phyloP scores from a whole-genome alignment of 2,888 invertebrate genomes.

The Sthenelais limicola region DNA sequence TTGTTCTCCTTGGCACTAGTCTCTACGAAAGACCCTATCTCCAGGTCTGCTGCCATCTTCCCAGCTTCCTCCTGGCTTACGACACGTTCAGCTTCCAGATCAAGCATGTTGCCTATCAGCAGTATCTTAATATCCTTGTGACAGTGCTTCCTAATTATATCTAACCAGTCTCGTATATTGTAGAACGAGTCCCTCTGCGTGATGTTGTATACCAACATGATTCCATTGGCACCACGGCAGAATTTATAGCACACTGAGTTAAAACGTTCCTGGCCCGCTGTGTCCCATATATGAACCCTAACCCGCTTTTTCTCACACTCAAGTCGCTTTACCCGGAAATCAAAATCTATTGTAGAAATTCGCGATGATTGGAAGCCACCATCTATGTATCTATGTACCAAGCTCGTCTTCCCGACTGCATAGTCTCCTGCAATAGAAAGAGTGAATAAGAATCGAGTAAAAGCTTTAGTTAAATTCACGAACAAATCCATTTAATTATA shows the following conservation, averaged over 20 bases:
- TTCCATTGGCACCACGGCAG: constrained; percentile 43
- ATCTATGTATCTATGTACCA: constrained; percentile 32
- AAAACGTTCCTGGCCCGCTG: constrained; percentile 43
- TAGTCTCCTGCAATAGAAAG: constrained; percentile 38
- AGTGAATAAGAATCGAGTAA: neutral
- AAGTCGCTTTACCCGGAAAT: constrained; percentile 35
- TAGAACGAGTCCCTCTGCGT: constrained; percentile 22
- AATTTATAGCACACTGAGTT: constrained; percentile 36
- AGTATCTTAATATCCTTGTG: constrained; percentile 31
- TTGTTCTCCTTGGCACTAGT: constrained; percentile 38
- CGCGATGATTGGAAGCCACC: constrained; percentile 17
- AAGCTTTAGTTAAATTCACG: neutral
- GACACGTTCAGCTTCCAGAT: constrained; percentile 25
- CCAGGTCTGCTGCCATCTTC: constrained; percentile 35
- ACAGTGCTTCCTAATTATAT: constrained; percentile 36
- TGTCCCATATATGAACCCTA: constrained; percentile 43
- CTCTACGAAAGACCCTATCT: constrained; percentile 29
- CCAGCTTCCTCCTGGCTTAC: constrained; percentile 35
- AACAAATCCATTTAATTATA: too few species aligned
- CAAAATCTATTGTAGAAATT: constrained; percentile 25
- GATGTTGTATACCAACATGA: constrained; percentile 40
- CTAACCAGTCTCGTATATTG: constrained; percentile 36
- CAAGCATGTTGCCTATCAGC: constrained; percentile 37
- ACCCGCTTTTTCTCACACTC: constrained; percentile 29
- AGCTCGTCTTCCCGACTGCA: constrained; percentile 41